Evolutionary conservation across 2,888 invertebrate species (phyloP).

Genomic region (Azorinus chamasolen): DNA sequence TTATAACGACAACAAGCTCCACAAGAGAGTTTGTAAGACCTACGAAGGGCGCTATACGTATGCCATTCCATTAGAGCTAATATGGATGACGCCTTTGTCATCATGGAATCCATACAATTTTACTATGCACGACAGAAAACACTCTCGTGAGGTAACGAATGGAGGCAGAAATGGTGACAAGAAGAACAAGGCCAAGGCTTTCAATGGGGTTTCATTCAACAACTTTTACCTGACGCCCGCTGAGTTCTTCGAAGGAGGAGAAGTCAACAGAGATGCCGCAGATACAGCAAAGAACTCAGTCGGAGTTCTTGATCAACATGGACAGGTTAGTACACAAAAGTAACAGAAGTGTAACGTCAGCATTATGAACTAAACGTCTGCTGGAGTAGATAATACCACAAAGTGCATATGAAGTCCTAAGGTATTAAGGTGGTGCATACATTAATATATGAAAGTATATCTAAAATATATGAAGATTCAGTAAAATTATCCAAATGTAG

Average conservation of each 20-base stretch:
- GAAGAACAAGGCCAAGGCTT: constrained; percentile 55
- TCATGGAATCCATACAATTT: constrained; percentile 80
- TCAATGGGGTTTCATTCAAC: constrained; percentile 59
- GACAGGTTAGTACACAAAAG: constrained; percentile 28
- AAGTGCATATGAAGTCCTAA: too few relatives aligned
- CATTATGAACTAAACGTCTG: too few relatives aligned
- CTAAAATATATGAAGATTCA: too few relatives aligned
- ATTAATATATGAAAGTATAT: too few relatives aligned
- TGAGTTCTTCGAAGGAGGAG: constrained; percentile 68
- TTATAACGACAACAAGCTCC: constrained; percentile 28
- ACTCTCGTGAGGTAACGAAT: constrained; percentile 2
- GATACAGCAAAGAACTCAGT: constrained; percentile 66
- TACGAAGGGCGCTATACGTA: constrained; percentile 68
- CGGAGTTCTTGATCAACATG: constrained; percentile 66
- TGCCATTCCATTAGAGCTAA: constrained; percentile 81
- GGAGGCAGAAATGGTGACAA: constrained; percentile 59
- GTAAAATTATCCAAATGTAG: too few relatives aligned
- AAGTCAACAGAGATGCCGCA: constrained; percentile 55
- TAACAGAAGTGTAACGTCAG: too few relatives aligned
- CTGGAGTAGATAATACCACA: too few relatives aligned
- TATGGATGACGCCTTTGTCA: constrained; percentile 79
- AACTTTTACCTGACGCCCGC: constrained; percentile 67
- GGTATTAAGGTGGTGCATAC: too few relatives aligned
- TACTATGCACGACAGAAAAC: background rate
- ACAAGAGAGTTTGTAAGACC: constrained; percentile 47